These are phyloP conservation scores for Dorcus hopei DNA, from an alignment of 2,888 invertebrate genomes.

Conservation along the genomic window DNA sequence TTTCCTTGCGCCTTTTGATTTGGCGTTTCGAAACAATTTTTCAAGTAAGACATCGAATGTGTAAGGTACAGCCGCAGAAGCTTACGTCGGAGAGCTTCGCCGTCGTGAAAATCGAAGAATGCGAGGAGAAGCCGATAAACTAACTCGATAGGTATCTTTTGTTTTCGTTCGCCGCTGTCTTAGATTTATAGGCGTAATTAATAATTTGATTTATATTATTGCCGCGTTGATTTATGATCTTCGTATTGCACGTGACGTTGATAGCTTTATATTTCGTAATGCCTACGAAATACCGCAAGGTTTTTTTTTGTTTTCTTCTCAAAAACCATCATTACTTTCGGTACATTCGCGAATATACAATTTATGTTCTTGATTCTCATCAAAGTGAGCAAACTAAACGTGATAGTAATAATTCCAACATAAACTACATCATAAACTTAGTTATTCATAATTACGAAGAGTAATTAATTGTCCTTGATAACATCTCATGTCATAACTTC, in stretches of 20 bases:
- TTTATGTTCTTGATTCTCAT: background rate
- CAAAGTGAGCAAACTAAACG: too few species aligned
- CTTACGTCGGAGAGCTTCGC: conserved; percentile 10
- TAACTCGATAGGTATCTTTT: conserved; percentile 4
- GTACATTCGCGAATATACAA: conserved; percentile 4
- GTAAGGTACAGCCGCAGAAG: conserved; percentile 4
- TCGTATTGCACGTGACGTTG: conserved; percentile 23
- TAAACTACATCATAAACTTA: too few species aligned
- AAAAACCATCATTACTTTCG: background rate
- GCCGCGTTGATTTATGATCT: conserved; percentile 28
- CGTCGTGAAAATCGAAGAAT: conserved; percentile 14
- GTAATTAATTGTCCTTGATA: too few species aligned
- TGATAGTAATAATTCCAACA: too few species aligned
- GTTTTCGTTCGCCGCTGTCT: conserved; percentile 9
- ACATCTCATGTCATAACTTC: too few species aligned
- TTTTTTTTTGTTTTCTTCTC: background rate
- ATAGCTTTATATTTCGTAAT: conserved; percentile 29
- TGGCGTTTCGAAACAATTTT: background rate
- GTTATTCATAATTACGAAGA: too few species aligned
- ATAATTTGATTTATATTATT: conserved; percentile 32
- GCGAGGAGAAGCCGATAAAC: conserved; percentile 10
- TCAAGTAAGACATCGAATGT: conserved; percentile 19
- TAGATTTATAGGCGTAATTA: conserved; percentile 27
- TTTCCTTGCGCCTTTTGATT: too few species aligned
- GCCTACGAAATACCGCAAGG: conserved; percentile 11